Evolutionary conservation across 2,888 invertebrate genomes (phyloP), one percentile per base, ranked within the genome.

Genomic region (Callyntrura sp.): DNA sequence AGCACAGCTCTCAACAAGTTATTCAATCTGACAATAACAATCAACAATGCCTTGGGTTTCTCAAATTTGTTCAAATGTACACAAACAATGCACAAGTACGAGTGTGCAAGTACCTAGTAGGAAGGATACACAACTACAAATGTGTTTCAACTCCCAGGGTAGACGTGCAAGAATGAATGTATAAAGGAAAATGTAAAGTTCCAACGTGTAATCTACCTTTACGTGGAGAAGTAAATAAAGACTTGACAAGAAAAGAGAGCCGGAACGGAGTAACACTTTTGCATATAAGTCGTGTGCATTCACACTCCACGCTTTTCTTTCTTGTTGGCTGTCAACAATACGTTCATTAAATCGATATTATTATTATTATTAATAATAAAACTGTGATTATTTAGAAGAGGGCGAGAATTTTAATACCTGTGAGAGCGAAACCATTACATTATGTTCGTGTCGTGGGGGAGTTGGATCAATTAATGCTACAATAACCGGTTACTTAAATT

Each of bases 391-490:
- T 48, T 48, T 9, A 62, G 45, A 11, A 62, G 23, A 51, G 43
- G 65, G n/a, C 8, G 48, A 84, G 45, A 82, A 82, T 82, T 82
- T 90, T 90, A 90, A 90, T 90, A 90, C 86, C 86, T 90, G 90
- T 90, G 90, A 60, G 90, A 90, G 85, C 82, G 23, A 85, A 85
- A 85, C 85, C 89, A 89, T 79, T 79, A 68, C 76, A 65, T 82
- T 68, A 85, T 78, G n/a, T 25, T 78, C 2, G 9, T 48, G 48
- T 73, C 9, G 11, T 43, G 43, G 25, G 25, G 0, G 51, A 55
- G 60, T n/a, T n/a, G 60, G 35, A 78, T 55, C 51, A 55, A 14
- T 25, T 78, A 17, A 48, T 35, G n/a, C 1, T 17, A 14, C 65
- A 14, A 65, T 4, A 4, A 17, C 17, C 8, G 4, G n/a, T 62